Conservation (phyloP, 2,797 vertebrate genomes). For the Coilia nasus region DNA sequence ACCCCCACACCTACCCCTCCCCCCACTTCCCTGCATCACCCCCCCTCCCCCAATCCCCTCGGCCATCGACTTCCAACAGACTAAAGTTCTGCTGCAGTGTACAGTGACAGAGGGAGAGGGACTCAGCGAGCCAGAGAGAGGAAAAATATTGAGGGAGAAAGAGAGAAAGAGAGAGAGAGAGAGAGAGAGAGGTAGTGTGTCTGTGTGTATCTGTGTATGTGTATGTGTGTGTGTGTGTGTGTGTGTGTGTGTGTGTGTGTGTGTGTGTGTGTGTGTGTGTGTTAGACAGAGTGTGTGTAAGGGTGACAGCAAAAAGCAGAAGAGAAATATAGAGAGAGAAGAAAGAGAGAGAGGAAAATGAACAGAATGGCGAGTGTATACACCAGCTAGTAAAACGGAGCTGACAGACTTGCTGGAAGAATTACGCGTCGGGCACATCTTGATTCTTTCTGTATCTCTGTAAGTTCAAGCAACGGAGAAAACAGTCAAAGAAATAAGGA, state of each 20-base stretch:
- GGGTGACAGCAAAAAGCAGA: background rate
- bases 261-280: too few relatives aligned
- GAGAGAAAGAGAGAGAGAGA: background rate
- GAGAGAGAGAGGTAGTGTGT: background rate
- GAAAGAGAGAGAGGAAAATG: background rate
- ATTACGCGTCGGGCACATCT: background rate
- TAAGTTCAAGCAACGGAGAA: background rate
- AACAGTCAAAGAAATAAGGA: background rate
- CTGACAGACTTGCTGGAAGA: background rate
- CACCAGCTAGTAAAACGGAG: background rate
- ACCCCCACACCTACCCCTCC: background rate
- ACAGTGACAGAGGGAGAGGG: background rate
- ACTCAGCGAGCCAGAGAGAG: background rate
- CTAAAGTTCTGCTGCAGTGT: slow-evolving; percentile 17
- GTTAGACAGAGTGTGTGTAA: background rate
- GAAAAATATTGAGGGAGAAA: too few relatives aligned
- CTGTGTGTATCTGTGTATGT: too few relatives aligned
- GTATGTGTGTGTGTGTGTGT: too few relatives aligned
- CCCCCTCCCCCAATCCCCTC: background rate
- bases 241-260: too few relatives aligned
- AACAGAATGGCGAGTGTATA: background rate
- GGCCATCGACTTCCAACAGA: background rate
- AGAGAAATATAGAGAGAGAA: background rate
- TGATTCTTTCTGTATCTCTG: background rate
- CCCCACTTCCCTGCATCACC: background rate